Evolutionary conservation across 64 coral and sea anemone species (phyloP), one percentile per base, ranked within the genome.

Genomic region (Catalaphyllia jardinei): DNA sequence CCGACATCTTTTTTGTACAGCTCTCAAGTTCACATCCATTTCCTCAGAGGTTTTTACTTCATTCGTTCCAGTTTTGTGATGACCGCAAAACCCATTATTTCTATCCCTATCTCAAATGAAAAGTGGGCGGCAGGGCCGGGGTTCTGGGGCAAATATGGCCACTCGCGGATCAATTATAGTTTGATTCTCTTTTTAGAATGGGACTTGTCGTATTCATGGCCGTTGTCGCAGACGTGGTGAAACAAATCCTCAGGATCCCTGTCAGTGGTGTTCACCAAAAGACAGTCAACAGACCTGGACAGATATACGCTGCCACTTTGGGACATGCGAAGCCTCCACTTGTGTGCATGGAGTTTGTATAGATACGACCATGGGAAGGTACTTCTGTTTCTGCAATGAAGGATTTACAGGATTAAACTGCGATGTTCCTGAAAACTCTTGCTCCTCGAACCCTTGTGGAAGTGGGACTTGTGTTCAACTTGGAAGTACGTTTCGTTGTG

Each of bases 371-470:
- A 54, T 76, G 25, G 74, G 52, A 38, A 85, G 67, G 22, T 91
- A 38, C 24, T 35, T 55, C 22, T 91, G 89, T 33, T 31, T 86
- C 54, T 91, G 89, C 13, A 18, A 91, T 50, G 78, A 63, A 15
- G 89, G 79, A 83, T 91, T 80, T 33, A 81, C 22, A 33, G 88
- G 77, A 52, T 7, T 27, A 52, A 89, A 69, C 9, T 80, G 42
- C 65, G 52, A 55, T 18, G 31, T 60, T 19, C 10, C 27, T 72
- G 61, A 24, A 52, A 33, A 80, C 13, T 39, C 9, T 79, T 89
- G 94, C 63, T 31, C 60, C 4, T 88, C 84, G 27, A 92, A 33
- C 72, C 94, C 94, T 15, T 96, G 94, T 74, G 61, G 13, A 79
- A 86, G 85, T 69, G 94, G 94, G 10, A 49, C 76, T 55, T 96